These are phyloP conservation scores for Gallinago jamesoni DNA, from an alignment of 2,113 vertebrate species.

Conservation along the genomic window DNA sequence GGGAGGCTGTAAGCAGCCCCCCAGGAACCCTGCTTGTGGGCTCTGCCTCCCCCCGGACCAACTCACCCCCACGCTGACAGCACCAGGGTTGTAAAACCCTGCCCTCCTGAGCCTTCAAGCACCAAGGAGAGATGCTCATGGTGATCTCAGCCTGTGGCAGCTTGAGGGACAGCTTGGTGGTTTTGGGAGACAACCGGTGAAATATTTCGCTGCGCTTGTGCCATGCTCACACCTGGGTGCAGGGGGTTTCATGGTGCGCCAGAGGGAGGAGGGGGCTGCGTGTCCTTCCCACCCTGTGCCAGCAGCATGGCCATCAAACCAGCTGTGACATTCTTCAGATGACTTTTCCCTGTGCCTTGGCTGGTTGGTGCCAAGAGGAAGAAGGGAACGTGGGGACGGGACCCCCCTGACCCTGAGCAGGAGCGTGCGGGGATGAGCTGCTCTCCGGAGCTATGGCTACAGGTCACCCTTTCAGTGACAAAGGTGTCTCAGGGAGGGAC, in stretches of 20 bases:
- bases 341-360: fast-evolving
- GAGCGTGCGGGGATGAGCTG: fast-evolving
- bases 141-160: background rate
- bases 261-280: background rate
- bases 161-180: background rate
- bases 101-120: background rate
- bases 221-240: fast-evolving
- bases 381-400: fast-evolving
- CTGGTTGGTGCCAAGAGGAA: background rate
- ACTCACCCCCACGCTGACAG: background rate
- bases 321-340: background rate
- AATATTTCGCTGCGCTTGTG: background rate
- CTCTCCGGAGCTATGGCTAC: fast-evolving
- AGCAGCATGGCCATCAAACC: fast-evolving
- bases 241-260: fast-evolving
- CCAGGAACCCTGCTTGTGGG: fast-evolving
- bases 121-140: fast-evolving
- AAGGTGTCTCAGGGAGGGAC: background rate
- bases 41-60: fast-evolving
- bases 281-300: fast-evolving
- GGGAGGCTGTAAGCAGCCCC: background rate
- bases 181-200: too few species aligned
- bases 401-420: background rate
- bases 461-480: background rate
- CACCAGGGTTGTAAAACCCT: background rate